These are phyloP conservation scores for Callochromis pleurospilus DNA, from an alignment of 2,113 vertebrate genomes.

Conservation along the genomic window DNA sequence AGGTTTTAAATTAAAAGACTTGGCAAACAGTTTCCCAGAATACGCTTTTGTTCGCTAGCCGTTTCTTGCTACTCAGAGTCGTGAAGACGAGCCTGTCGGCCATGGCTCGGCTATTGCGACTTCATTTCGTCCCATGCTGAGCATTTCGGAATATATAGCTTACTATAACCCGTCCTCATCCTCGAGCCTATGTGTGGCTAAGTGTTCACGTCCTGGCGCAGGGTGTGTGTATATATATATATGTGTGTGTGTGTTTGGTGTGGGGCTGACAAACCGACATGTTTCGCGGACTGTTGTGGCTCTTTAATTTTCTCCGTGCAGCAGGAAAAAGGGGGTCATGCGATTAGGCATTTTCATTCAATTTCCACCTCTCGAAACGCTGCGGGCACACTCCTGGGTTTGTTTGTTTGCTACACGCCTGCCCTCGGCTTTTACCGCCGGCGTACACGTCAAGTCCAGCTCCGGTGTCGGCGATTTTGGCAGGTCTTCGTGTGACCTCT, in stretches of 20 bases:
- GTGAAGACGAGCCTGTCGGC: constrained; percentile 64
- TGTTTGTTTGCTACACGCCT: neutral
- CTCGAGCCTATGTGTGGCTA: neutral
- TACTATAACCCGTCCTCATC: neutral
- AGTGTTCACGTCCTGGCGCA: neutral
- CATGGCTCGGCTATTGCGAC: constrained; percentile 62
- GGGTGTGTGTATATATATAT: rapidly evolving
- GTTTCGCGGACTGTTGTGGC: constrained; percentile 48
- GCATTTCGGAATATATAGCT: neutral
- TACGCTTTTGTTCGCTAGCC: constrained; percentile 63
- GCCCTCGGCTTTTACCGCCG: neutral
- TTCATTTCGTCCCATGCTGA: constrained; percentile 64
- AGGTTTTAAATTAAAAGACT: neutral
- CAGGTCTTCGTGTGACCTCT: constrained; percentile 60
- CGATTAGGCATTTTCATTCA: constrained; percentile 28
- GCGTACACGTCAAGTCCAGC: neutral
- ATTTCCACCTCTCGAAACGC: constrained; percentile 9
- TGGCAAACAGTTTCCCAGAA: constrained; percentile 34
- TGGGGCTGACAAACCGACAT: neutral
- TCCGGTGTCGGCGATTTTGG: neutral
- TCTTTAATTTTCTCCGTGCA: constrained; percentile 60
- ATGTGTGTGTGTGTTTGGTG: neutral
- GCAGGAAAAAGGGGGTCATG: constrained; percentile 36
- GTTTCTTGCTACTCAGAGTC: constrained; percentile 36
- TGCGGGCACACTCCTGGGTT: neutral